phyloP scores from a whole-genome alignment of 2,888 invertebrate species.

The Ptychoptera contaminata region DNA sequence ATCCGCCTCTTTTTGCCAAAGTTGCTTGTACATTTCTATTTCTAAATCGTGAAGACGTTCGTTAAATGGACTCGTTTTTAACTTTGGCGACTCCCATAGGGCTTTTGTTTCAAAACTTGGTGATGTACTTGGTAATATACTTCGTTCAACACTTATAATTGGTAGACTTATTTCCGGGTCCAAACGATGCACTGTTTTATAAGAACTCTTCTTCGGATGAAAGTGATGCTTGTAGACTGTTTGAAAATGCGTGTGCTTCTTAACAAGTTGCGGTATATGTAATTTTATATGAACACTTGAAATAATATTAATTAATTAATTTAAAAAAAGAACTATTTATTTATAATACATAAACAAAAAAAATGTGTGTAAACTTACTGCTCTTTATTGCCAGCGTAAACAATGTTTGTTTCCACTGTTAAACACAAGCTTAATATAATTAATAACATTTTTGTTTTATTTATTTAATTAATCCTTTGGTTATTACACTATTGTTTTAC shows the following conservation, averaged over 20 bases:
- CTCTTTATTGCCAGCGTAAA: not conserved
- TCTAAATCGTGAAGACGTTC: too few relatives aligned
- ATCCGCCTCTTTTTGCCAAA: too few relatives aligned
- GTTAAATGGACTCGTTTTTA: too few relatives aligned
- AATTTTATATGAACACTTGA: conserved; percentile 9
- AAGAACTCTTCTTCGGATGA: conserved; percentile 6
- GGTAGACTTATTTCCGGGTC: not conserved
- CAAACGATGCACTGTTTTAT: not conserved
- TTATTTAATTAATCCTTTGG: not conserved
- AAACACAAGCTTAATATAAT: not conserved
- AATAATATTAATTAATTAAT: not conserved
- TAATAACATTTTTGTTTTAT: not conserved
- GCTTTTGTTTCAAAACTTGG: too few relatives aligned
- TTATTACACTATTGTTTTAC: too few relatives aligned
- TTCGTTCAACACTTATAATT: too few relatives aligned
- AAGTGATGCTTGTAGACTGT: conserved; percentile 8
- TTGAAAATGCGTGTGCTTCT: conserved; percentile 7
- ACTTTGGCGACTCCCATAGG: too few relatives aligned
- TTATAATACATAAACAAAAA: not conserved
- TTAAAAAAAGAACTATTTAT: too few relatives aligned
- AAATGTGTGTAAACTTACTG: not conserved
- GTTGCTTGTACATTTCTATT: too few relatives aligned
- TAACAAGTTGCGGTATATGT: conserved; percentile 8
- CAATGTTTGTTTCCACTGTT: not conserved
- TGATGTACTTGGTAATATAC: too few relatives aligned